phyloP scores from a whole-genome alignment of 53 echinoderm and acorn worm genomes.

The Mesocentrotus franciscanus region DNA sequence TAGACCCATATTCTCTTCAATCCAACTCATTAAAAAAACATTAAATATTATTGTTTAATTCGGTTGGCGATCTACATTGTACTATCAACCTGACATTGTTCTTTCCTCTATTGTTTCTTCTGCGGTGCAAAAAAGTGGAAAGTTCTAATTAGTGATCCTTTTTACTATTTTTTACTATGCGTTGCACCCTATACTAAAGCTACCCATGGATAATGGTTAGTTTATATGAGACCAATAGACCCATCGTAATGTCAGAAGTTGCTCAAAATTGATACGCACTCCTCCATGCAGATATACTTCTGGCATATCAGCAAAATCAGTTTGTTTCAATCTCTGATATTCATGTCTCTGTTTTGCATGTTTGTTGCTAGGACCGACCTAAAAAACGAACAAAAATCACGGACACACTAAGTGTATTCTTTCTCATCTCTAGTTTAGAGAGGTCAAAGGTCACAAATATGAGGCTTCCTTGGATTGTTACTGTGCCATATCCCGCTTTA shows the following conservation, averaged over 20 bases:
- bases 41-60: too few relatives aligned
- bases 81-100: too few relatives aligned
- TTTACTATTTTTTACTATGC: background rate
- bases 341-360: conserved; percentile 24
- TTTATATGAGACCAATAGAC: background rate
- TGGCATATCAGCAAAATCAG: background rate
- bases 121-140: background rate
- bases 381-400: background rate
- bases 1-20: too few relatives aligned
- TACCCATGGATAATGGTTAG: background rate
- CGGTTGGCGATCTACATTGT: too few relatives aligned
- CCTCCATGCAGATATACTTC: conserved; percentile 23
- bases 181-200: background rate
- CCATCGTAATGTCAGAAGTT: background rate
- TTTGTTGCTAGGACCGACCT: conserved; percentile 29
- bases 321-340: conserved; percentile 8
- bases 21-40: too few relatives aligned
- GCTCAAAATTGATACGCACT: conserved; percentile 25
- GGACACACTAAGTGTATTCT: background rate
- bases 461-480: too few relatives aligned
- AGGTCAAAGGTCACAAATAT: background rate
- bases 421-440: background rate
- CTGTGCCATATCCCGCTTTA: too few relatives aligned
- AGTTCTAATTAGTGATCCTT: background rate
- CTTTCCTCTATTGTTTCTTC: too few relatives aligned